Conservation (phyloP, 2,797 vertebrate species). For the Nothura maculosa region DNA sequence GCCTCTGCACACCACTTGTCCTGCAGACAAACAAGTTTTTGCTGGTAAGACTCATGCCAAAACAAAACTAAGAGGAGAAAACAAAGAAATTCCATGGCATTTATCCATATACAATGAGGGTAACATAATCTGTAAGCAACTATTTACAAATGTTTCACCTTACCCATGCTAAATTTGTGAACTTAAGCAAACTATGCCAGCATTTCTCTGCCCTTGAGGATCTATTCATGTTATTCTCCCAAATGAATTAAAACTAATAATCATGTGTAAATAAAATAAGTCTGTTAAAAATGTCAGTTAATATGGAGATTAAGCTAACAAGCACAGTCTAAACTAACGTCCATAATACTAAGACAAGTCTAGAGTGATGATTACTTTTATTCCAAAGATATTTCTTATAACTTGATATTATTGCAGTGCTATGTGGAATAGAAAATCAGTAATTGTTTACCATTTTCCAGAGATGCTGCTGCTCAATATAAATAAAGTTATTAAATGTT, state of each 20-base stretch:
- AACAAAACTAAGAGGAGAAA: not conserved
- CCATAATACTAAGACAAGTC: not conserved
- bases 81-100: not conserved
- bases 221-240: not conserved
- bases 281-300: too few relatives aligned
- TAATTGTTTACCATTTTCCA: not conserved
- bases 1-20: not conserved
- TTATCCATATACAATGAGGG: not conserved
- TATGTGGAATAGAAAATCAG: not conserved
- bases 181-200: not conserved
- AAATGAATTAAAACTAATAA: not conserved
- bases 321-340: not conserved
- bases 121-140: not conserved
- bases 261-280: not conserved
- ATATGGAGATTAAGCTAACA: not conserved
- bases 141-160: not conserved
- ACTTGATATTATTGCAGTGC: not conserved
- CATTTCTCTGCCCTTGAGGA: not conserved
- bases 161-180: not conserved
- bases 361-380: not conserved
- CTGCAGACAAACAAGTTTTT: not conserved
- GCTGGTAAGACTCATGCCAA: fast-evolving
- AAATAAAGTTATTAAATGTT: not conserved
- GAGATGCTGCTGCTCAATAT: not conserved
- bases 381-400: not conserved